Percentiles rank a stretch among this genome's conserved stretches.
These are phyloP conservation scores for Turritopsis dohrnii DNA, from an alignment of 30 jellyfish, hydroid and myxozoan genomes.

Conservation along the genomic window DNA sequence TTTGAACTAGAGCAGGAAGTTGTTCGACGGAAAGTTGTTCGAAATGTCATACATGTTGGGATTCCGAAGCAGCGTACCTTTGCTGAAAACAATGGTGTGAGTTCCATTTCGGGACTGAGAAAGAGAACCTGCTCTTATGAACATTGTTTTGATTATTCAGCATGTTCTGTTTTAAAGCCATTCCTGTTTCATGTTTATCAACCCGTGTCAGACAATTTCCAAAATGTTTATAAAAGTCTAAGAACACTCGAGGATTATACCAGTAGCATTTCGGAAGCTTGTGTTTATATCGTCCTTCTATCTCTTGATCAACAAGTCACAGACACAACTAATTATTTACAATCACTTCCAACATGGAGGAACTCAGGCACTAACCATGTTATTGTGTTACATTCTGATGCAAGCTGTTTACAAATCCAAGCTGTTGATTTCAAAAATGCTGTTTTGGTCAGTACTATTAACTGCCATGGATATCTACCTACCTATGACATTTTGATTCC, in stretches of 20 bases:
- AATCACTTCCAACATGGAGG: slow-evolving; percentile 38
- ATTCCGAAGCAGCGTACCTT: slow-evolving; percentile 36
- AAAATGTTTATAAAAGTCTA: neutral
- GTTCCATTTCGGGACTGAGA: neutral
- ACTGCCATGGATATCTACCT: slow-evolving; percentile 32
- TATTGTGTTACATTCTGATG: slow-evolving; percentile 15
- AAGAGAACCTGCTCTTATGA: slow-evolving; percentile 36
- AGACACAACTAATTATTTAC: slow-evolving; percentile 13
- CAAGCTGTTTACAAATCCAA: slow-evolving; percentile 27
- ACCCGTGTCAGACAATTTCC: slow-evolving; percentile 17
- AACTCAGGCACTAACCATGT: slow-evolving; percentile 67
- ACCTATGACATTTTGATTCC: slow-evolving; percentile 46
- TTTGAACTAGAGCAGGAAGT: slow-evolving; percentile 21
- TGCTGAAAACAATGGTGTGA: neutral
- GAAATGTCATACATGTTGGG: slow-evolving; percentile 59
- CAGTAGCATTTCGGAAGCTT: slow-evolving; percentile 24
- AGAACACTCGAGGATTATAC: slow-evolving; percentile 30
- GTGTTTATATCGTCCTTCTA: slow-evolving; percentile 39
- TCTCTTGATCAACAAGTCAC: slow-evolving; percentile 5
- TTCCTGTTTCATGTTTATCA: slow-evolving; percentile 38
- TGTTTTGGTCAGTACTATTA: slow-evolving; percentile 19
- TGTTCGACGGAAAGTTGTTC: slow-evolving; percentile 30
- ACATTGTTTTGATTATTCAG: slow-evolving; percentile 64
- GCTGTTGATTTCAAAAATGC: slow-evolving; percentile 30
- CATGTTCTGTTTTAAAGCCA: slow-evolving; percentile 42